Conservation (phyloP, 2,888 invertebrate genomes). For the Brenthis ino region DNA sequence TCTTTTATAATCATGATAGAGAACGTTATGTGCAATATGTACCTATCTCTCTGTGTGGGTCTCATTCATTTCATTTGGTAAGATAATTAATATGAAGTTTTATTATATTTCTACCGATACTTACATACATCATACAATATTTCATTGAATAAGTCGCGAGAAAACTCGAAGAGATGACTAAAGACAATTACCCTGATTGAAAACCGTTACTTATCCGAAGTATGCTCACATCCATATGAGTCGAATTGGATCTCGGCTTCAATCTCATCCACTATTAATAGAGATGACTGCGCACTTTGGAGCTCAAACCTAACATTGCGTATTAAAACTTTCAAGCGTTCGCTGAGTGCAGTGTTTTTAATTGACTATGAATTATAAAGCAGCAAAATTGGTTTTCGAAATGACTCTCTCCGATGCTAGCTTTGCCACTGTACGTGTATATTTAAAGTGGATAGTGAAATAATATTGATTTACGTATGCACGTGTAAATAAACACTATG, state of each 20-base stretch:
- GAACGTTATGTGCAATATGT: too few relatives aligned
- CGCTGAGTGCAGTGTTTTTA: conserved; percentile 1
- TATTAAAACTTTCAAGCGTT: neutral
- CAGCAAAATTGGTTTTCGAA: conserved; percentile 2
- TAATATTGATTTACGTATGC: too few relatives aligned
- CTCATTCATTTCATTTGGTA: too few relatives aligned
- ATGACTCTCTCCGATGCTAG: neutral
- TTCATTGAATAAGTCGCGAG: too few relatives aligned
- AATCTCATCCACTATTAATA: neutral
- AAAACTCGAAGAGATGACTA: too few relatives aligned
- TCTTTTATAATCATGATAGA: too few relatives aligned
- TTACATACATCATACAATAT: too few relatives aligned
- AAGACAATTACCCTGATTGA: neutral
- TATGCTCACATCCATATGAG: neutral
- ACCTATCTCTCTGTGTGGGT: too few relatives aligned
- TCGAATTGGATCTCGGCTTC: neutral
- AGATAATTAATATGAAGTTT: too few relatives aligned
- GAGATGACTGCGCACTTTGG: conserved; percentile 8
- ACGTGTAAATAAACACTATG: too few relatives aligned
- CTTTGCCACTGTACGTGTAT: neutral
- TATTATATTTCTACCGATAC: too few relatives aligned
- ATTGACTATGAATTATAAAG: conserved; percentile 1
- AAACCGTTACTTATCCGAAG: neutral
- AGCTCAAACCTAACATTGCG: neutral
- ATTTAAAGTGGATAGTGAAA: neutral